These are phyloP conservation scores for Liolophura sinensis DNA, from an alignment of 1,140 invertebrate species.

Conservation along the genomic window DNA sequence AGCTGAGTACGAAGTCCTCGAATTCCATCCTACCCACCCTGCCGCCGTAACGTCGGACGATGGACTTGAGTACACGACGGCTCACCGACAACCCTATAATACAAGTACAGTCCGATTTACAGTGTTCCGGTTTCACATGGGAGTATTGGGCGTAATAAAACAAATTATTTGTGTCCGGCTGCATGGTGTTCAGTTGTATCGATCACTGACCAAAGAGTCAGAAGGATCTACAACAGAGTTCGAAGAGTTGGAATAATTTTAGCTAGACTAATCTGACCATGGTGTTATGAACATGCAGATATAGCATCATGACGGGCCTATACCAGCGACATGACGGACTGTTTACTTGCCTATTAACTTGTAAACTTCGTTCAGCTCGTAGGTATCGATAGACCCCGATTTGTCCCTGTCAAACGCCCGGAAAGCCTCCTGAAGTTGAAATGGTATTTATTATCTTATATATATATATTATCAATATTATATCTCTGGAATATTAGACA, in stretches of 20 bases:
- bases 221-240: too few relatives aligned
- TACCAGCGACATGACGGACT: neutral
- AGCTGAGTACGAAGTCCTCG: slow-evolving; percentile 19
- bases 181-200: too few relatives aligned
- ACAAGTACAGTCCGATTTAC: neutral
- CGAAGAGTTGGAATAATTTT: too few relatives aligned
- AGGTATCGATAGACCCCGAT: slow-evolving; percentile 4
- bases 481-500: too few relatives aligned
- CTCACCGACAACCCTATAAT: slow-evolving; percentile 11
- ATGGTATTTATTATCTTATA: too few relatives aligned
- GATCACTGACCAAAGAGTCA: too few relatives aligned
- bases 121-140: neutral
- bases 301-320: too few relatives aligned
- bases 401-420: slow-evolving; percentile 6
- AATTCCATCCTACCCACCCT: slow-evolving; percentile 8
- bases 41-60: slow-evolving; percentile 17
- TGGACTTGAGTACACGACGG: neutral
- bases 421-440: slow-evolving; percentile 7
- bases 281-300: too few relatives aligned
- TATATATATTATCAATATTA: too few relatives aligned
- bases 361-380: slow-evolving; percentile 12
- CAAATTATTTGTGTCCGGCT: too few relatives aligned
- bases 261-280: too few relatives aligned
- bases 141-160: too few relatives aligned
- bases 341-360: slow-evolving; percentile 10